Evolutionary conservation across 2,113 vertebrate species (phyloP).

Genomic region (Xiphorhynchus elegans): DNA sequence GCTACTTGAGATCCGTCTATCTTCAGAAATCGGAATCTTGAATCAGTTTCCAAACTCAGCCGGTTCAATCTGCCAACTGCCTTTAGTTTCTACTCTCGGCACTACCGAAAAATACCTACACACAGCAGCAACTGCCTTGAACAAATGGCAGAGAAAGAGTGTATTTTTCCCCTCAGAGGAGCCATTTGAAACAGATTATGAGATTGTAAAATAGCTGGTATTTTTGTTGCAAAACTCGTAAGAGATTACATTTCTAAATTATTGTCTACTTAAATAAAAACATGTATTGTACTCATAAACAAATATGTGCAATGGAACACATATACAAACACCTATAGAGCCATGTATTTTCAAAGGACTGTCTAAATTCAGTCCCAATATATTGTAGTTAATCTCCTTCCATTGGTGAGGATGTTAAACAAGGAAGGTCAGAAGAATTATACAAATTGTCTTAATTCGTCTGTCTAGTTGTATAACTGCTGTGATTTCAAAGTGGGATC

Average conservation of each 20-base stretch:
- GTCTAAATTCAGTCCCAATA: neutral
- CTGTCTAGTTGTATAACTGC: neutral
- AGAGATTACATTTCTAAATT: constrained; percentile 26
- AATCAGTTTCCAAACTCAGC: neutral
- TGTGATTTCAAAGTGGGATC: neutral
- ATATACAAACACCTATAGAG: neutral
- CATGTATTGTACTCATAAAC: neutral
- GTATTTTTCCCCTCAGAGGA: neutral
- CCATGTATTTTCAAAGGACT: neutral
- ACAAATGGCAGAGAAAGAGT: neutral
- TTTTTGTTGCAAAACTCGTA: constrained; percentile 17
- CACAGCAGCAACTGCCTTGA: neutral
- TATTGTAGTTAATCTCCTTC: neutral
- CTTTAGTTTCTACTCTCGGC: neutral
- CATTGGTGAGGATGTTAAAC: neutral
- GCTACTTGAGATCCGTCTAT: neutral
- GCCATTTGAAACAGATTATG: constrained; percentile 12
- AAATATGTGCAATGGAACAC: neutral
- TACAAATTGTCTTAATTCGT: neutral
- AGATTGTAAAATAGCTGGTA: constrained; percentile 10
- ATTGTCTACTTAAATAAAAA: constrained; percentile 32
- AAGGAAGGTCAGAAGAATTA: neutral
- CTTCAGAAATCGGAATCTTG: neutral
- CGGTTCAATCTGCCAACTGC: neutral
- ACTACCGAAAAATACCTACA: neutral